Base-by-base conservation (phyloP, 2,113 vertebrate species). In the Pseudorectes ferrugineus region DNA sequence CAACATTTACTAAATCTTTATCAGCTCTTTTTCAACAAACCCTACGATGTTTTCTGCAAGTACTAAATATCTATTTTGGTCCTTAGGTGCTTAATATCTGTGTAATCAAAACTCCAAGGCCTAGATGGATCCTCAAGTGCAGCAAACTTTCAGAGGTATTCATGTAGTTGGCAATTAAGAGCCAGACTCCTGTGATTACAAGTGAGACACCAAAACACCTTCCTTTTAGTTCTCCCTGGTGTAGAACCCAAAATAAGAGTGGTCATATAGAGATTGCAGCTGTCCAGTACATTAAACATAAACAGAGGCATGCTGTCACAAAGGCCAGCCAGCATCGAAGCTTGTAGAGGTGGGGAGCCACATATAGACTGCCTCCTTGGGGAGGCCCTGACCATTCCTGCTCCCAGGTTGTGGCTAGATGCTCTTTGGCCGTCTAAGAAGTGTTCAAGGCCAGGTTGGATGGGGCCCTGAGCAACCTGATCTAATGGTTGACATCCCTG, bases 251-350 rank as follows among this genome's bases (percentile, higher is more conserved):
- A 66, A 95, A 17, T 43, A 67, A 49, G 24, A 67, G 22, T 14
- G 14, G 13, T 24, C 46, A 24, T 58, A 35, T 2, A 62, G 55
- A 72, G 46, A 54, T 35, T 48, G 57, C 38, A 77, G 38, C 25
- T 54, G 22, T 76, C 59, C 78, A 38, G 19, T 28, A 43, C 45
- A 57, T 31, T 38, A 43, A 84, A 40, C 4, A 3, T 25, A 40
- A 31, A 21, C 68, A 76, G 78, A 89, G 46, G 21, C 26, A 12
- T 26, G 11, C 49, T 76, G 31, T 42, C 51, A 45, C 55, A 83
- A 36, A 73, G 58, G 24, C 28, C 5, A 3, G 10, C 26, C 7
- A 11, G 21, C 68, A 59, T 11, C 0, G 0, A 80, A 74, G 52
- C 38, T 87, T 58, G 16, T 51, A 87, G 51, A 12, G 46, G 26